These are phyloP conservation scores for Orycteropus afer DNA, from an alignment of 2,113 vertebrate species.

Conservation along the genomic window DNA sequence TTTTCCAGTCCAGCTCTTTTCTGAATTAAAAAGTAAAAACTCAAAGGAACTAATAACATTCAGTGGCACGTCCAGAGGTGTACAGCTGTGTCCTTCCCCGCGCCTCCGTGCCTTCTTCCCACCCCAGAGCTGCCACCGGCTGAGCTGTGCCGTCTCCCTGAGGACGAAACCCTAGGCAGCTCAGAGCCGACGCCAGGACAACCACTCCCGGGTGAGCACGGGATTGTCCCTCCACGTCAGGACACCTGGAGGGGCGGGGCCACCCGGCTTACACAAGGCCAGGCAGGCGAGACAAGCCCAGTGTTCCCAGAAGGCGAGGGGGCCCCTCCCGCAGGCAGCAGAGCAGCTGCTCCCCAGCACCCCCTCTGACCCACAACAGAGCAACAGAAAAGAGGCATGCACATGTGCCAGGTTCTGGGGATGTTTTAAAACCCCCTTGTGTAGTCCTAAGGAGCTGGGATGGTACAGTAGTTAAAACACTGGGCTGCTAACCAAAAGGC, in stretches of 20 bases:
- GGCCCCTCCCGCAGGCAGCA: neutral
- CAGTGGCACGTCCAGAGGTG: neutral
- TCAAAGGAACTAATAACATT: neutral
- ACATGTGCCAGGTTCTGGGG: neutral
- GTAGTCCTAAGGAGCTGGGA: too few relatives aligned
- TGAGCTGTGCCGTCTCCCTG: neutral
- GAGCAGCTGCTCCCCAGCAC: too few relatives aligned
- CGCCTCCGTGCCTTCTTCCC: too few relatives aligned
- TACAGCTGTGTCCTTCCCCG: neutral
- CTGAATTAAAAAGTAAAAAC: neutral
- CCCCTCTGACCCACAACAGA: neutral
- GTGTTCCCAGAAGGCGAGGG: neutral
- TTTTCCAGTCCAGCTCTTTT: neutral
- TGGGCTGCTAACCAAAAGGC: too few relatives aligned
- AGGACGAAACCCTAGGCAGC: neutral
- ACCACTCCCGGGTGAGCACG: neutral
- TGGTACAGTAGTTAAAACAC: too few relatives aligned
- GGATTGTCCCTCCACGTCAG: neutral
- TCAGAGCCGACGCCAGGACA: too few relatives aligned
- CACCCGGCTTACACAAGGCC: too few relatives aligned
- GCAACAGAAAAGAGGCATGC: neutral
- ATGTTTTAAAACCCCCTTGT: neutral
- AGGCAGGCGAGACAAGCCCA: accelerated
- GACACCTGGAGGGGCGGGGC: neutral
- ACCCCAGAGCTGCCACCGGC: neutral